Evolutionary conservation across 2,888 invertebrate species (phyloP).

Genomic region (Proisotoma minuta): DNA sequence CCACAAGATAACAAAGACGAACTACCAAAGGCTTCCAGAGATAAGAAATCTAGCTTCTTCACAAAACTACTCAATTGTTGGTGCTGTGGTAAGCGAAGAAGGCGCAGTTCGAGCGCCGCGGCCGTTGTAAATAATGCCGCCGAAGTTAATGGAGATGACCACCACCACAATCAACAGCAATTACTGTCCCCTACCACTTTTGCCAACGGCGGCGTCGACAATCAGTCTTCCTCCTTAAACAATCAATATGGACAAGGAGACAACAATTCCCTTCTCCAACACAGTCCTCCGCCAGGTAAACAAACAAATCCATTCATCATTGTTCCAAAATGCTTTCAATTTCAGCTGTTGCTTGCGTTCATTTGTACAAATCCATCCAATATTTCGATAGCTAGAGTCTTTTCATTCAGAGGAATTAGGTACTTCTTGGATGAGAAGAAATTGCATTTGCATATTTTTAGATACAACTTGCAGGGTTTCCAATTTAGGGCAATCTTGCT

Average conservation of each 20-base stretch:
- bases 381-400: no score
- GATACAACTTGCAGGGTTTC: no score
- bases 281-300: slow-evolving; percentile 16
- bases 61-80: slow-evolving; percentile 26
- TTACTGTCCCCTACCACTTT: background rate
- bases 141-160: background rate
- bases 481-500: no score
- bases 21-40: slow-evolving; percentile 9
- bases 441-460: no score
- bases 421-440: no score
- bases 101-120: background rate
- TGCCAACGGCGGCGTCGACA: slow-evolving; percentile 9
- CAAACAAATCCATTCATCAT: background rate
- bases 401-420: no score
- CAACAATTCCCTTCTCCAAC: slow-evolving; percentile 3
- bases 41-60: slow-evolving; percentile 20
- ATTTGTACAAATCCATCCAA: no score
- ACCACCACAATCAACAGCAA: background rate
- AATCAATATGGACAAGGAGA: background rate
- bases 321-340: background rate
- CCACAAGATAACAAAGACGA: background rate
- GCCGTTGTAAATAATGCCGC: slow-evolving; percentile 8
- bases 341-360: no score
- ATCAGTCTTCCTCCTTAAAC: slow-evolving; percentile 10
- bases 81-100: slow-evolving; percentile 20